These are phyloP conservation scores for Catagonus wagneri DNA, from an alignment of 2,113 vertebrate genomes.

Conservation along the genomic window DNA sequence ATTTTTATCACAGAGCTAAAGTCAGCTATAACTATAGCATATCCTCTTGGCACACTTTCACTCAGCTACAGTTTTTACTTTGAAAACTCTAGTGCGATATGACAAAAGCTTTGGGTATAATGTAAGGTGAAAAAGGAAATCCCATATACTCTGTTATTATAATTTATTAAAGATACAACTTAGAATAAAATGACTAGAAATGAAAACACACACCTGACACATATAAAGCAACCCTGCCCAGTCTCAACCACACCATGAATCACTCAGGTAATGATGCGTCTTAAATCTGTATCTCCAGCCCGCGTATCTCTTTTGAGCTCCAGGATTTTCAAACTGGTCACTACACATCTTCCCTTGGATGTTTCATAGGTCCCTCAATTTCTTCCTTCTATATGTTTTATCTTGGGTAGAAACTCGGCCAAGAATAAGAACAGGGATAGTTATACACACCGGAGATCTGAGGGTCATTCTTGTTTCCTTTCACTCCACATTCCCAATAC, in stretches of 20 bases:
- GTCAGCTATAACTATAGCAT: slow-evolving; percentile 28
- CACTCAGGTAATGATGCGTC: background rate
- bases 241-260: background rate
- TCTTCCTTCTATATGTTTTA: slow-evolving; percentile 28
- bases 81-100: slow-evolving; percentile 8
- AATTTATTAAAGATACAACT: background rate
- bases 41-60: background rate
- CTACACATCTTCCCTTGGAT: background rate
- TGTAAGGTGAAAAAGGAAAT: background rate
- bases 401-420: background rate
- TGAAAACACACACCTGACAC: background rate
- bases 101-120: background rate
- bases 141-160: background rate
- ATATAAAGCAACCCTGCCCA: background rate
- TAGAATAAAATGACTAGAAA: slow-evolving; percentile 45
- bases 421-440: slow-evolving; percentile 1
- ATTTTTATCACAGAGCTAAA: slow-evolving; percentile 24
- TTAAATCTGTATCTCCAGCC: background rate
- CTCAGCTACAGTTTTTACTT: background rate
- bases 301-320: slow-evolving; percentile 23
- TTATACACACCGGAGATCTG: slow-evolving; percentile 12
- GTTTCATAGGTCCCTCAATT: background rate
- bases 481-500: background rate
- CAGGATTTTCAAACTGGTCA: background rate
- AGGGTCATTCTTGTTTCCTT: background rate